A percentile compares a stretch with the other conserved stretches of the same genome.
phyloP scores from a whole-genome alignment of 2,888 invertebrate genomes.

The Branchipolynoe longqiensis region DNA sequence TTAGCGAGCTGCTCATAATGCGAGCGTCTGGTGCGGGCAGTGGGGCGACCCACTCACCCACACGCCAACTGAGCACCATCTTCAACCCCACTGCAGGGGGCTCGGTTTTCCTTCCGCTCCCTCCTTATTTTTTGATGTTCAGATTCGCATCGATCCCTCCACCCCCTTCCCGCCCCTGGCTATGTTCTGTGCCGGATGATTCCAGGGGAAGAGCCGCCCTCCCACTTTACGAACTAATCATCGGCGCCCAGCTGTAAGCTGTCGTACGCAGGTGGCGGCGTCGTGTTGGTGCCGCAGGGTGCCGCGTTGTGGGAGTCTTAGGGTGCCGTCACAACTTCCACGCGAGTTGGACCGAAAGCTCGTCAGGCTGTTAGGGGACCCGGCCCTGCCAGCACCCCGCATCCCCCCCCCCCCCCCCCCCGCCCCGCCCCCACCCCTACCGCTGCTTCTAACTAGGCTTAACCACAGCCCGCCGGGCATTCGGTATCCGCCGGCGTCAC shows the following conservation, averaged over 20 bases:
- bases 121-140: slow-evolving; percentile 30
- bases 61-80: slow-evolving; percentile 15
- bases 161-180: background rate
- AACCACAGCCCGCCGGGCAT: background rate
- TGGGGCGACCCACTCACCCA: background rate
- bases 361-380: too few species aligned
- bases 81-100: slow-evolving; percentile 11
- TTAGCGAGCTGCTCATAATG: too few species aligned
- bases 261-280: too few species aligned
- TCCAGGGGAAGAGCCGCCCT: background rate
- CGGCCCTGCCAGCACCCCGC: background rate
- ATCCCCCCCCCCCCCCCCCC: background rate
- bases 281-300: too few species aligned
- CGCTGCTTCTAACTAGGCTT: background rate
- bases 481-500: too few species aligned
- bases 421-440: background rate
- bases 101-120: background rate
- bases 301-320: too few species aligned
- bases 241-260: too few species aligned
- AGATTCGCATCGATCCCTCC: slow-evolving; percentile 22
- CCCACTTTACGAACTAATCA: too few species aligned
- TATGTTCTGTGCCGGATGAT: background rate
- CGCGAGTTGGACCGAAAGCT: too few species aligned
- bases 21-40: background rate
- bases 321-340: too few species aligned